Base-by-base conservation (phyloP, 2,113 vertebrate genomes). In the Pseudopipra pipra region DNA sequence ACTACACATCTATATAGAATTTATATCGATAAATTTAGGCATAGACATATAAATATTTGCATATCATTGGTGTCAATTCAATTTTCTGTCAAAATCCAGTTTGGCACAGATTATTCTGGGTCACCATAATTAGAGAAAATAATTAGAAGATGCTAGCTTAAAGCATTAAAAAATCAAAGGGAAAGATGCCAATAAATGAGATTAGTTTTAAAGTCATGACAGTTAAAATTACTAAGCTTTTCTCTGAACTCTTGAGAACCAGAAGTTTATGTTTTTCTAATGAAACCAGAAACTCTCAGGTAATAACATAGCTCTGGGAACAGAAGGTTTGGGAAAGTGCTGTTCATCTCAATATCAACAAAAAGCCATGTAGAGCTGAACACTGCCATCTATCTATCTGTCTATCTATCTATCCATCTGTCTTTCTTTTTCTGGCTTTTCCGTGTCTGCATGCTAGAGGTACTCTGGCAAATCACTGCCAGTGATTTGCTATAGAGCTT, bases 71-170 rank as follows among this genome's bases (percentile, higher is more conserved):
- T 76, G 35, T 49, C 49, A 62, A 54, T 85, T 91, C 24, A 73
- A 62, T 91, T 90, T 95, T 66, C 49, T 83, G 31, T 89, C 54
- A 91, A 93, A 91, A 85, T 79, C 67, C 82, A 91, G 22, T 25
- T 90, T 88, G 71, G 25, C 44, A 85, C 55, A 62, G 37, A 31
- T 77, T 71, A 62, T 62, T 88, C 51, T 73, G 15, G 11, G 51
- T 88, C 79, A 62, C 23, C 8, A 27, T 66, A 16, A 17, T 35
- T 35, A 59, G 7, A 71, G 21, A 74, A 86, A 74, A 86, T 51
- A 61, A 85, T 61, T 31, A 80, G 67, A 90, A 77, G n/a, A 49
- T 39, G 17, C 12, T 52, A 47, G 11, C 27, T 82, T 91, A 76
- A 85, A 82, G 12, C 22, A 44, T n/a, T 72, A 62, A 80, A 71